Evolutionary conservation across 2,888 invertebrate species (phyloP).

Genomic region (Atrina japonica): DNA sequence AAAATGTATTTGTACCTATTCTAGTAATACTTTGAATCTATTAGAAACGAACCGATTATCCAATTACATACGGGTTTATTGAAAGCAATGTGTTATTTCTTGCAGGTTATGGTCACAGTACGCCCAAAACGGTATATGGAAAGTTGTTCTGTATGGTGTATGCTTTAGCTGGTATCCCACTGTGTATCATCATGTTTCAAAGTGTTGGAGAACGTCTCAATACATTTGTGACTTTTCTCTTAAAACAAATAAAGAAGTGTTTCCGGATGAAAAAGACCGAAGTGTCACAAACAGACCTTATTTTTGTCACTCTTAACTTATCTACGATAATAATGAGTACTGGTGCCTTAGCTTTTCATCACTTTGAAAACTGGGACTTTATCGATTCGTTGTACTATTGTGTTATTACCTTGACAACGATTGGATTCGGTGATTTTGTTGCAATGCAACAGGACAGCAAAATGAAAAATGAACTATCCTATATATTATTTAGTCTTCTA

Average conservation of each 20-base stretch:
- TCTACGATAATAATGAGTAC: conserved; percentile 96
- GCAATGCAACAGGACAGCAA: conserved; percentile 98
- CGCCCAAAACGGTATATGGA: conserved; percentile 96
- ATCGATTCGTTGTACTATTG: conserved; percentile 95
- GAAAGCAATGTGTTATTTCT: no score
- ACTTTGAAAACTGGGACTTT: conserved; percentile 98
- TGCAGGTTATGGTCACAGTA: conserved; percentile 97
- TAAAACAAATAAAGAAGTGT: conserved; percentile 92
- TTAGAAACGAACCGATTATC: no score
- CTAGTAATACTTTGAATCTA: no score
- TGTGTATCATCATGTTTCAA: conserved; percentile 99
- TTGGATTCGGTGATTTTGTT: conserved; percentile 99
- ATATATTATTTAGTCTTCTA: conserved; percentile 97
- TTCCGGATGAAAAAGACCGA: conserved; percentile 87
- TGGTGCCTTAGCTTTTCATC: conserved; percentile 96
- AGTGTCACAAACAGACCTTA: conserved; percentile 95
- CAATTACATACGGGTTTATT: no score
- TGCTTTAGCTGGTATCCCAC: conserved; percentile 93
- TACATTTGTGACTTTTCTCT: conserved; percentile 97
- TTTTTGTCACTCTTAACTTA: conserved; percentile 87
- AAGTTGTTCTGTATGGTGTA: conserved; percentile 97
- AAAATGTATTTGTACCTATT: no score
- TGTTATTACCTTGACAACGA: conserved; percentile 98
- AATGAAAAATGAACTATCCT: conserved; percentile 95
- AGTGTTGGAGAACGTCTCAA: conserved; percentile 99